Percentiles rank a stretch among this genome's conserved stretches.
These are phyloP conservation scores for Polyodon spathula DNA, from an alignment of 2,113 vertebrate genomes.

Conservation along the genomic window DNA sequence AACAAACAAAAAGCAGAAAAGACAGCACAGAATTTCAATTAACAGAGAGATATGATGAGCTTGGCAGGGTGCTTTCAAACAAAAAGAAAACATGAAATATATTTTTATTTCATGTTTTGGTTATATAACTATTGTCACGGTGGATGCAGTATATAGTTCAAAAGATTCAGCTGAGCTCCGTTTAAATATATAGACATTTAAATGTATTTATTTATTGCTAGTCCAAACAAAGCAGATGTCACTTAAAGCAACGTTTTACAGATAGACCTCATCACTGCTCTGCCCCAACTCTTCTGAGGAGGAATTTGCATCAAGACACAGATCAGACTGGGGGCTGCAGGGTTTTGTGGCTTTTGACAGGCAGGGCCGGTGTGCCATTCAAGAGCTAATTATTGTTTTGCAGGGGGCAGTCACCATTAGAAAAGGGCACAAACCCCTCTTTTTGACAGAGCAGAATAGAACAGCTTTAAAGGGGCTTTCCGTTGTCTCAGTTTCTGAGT, in stretches of 20 bases:
- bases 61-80: no score
- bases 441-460: constrained; percentile 33
- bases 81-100: no score
- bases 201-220: no score
- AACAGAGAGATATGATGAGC: no score
- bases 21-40: no score
- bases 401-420: constrained; percentile 34
- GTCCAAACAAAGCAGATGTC: no score
- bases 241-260: constrained; percentile 18
- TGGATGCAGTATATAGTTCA: no score
- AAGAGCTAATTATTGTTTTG: constrained; percentile 51
- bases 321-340: constrained; percentile 32
- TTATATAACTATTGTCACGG: no score
- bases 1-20: no score
- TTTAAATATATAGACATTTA: no score
- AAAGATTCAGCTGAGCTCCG: no score
- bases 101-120: no score
- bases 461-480: constrained; percentile 26
- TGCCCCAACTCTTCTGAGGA: constrained; percentile 26
- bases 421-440: constrained; percentile 32
- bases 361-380: constrained; percentile 35
- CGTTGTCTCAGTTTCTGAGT: constrained; percentile 33
- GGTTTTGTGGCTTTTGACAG: constrained; percentile 44
- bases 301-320: constrained; percentile 36
- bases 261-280: constrained; percentile 13